Percentiles rank a stretch among this genome's conserved stretches.
Evolutionary conservation across 2,888 invertebrate species (phyloP).

Genomic region (Caenorhabditis sp.): DNA sequence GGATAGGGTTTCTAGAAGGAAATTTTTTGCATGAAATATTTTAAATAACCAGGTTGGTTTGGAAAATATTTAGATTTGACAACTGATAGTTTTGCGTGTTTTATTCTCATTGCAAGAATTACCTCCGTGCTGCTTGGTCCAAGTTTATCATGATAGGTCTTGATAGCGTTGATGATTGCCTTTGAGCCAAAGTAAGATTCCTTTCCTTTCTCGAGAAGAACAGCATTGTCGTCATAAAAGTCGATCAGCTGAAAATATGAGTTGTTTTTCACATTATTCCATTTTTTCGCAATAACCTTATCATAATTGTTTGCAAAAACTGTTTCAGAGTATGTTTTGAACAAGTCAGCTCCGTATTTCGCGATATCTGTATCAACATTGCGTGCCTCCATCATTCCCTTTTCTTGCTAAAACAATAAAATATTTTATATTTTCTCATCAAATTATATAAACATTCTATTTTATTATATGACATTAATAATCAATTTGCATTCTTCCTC

Average conservation of each 20-base stretch:
- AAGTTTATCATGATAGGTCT: conserved; percentile 28
- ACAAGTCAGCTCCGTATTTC: conserved; percentile 20
- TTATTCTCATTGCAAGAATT: not conserved
- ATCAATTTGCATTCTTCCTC: not conserved
- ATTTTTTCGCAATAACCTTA: not conserved
- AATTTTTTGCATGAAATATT: too few species aligned
- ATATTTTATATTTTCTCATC: conserved; percentile 1
- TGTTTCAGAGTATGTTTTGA: conserved; percentile 31
- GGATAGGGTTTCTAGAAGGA: too few species aligned
- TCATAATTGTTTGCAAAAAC: conserved; percentile 39
- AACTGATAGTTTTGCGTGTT: too few species aligned
- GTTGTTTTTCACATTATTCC: not conserved
- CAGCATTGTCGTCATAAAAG: conserved; percentile 37
- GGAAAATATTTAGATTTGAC: too few species aligned
- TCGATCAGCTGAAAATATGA: conserved; percentile 17
- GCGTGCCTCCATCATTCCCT: not conserved
- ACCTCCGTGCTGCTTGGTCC: conserved; percentile 35
- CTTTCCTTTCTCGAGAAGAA: conserved; percentile 36
- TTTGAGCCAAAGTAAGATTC: conserved; percentile 23
- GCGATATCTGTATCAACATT: conserved; percentile 11
- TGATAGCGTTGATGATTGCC: conserved; percentile 33
- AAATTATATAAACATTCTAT: not conserved
- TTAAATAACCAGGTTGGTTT: too few species aligned
- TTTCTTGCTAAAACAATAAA: too few species aligned
- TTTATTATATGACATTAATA: not conserved